Conservation (phyloP, 2,113 vertebrate genomes). For the Leucosticte australis region DNA sequence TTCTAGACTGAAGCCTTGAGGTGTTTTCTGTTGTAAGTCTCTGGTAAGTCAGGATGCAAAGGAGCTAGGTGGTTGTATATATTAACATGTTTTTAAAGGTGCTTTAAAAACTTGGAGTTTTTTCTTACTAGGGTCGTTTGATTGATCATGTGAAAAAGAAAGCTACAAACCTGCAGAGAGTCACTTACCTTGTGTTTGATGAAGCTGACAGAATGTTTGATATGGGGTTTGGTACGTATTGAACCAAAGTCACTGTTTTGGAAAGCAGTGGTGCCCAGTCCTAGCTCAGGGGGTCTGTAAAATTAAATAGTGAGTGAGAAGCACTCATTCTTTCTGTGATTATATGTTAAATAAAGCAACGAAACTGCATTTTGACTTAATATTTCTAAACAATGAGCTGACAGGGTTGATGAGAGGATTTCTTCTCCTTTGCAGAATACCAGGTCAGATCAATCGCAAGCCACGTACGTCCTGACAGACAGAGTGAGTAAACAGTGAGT, state of each 20-base stretch:
- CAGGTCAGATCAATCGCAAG: constrained; percentile 95
- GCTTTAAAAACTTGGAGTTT: background rate
- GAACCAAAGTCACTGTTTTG: background rate
- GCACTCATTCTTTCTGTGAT: background rate
- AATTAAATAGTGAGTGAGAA: background rate
- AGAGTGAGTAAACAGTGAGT: constrained; percentile 83
- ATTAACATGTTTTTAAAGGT: background rate
- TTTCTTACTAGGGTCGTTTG: constrained; percentile 84
- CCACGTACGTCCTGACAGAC: constrained; percentile 95
- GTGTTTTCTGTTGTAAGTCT: background rate
- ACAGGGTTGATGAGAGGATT: background rate
- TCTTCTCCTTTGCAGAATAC: constrained; percentile 82
- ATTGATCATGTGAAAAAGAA: constrained; percentile 99
- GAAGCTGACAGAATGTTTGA: constrained; percentile 99
- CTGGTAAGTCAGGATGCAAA: background rate
- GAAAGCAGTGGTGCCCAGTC: background rate
- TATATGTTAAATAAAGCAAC: background rate
- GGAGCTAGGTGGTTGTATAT: background rate
- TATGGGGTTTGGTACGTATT: constrained; percentile 94
- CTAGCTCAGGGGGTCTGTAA: background rate
- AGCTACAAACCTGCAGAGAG: constrained; percentile 95
- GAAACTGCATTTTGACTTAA: background rate
- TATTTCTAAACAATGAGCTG: background rate
- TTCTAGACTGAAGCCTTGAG: background rate
- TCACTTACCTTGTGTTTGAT: constrained; percentile 97